These are phyloP conservation scores for Dendrophyllia cribrosa DNA, from an alignment of 64 coral and sea anemone genomes.

Conservation along the genomic window DNA sequence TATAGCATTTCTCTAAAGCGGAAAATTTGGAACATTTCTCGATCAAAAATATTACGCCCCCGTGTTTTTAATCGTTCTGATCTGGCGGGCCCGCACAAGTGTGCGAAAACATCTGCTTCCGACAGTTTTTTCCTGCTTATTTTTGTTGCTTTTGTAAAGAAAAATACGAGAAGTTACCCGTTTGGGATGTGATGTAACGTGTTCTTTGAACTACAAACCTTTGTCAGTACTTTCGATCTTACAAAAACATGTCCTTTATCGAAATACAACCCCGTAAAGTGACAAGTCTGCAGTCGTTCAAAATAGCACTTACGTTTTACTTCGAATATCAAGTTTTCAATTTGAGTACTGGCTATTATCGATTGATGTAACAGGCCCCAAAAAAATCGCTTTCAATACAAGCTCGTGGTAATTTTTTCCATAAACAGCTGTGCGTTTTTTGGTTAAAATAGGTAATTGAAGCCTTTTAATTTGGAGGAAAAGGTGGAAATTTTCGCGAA, in stretches of 20 bases:
- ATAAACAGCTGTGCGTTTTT: background rate
- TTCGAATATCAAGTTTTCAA: conserved; percentile 44
- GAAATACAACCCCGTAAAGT: conserved; percentile 29
- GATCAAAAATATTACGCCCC: background rate
- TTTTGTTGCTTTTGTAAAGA: background rate
- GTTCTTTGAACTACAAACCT: background rate
- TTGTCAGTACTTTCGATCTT: conserved; percentile 1
- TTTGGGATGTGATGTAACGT: conserved; percentile 1
- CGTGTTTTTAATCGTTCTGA: background rate
- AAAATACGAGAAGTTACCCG: background rate
- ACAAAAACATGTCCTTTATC: conserved; percentile 23
- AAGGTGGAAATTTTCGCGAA: background rate
- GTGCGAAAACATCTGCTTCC: background rate
- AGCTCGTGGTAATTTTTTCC: background rate
- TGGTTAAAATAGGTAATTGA: background rate
- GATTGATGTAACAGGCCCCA: conserved; percentile 36
- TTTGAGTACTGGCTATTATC: background rate
- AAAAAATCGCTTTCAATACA: background rate
- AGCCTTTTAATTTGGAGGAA: background rate
- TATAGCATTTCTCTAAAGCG: too few relatives aligned
- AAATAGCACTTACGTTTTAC: conserved; percentile 13
- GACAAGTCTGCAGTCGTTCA: conserved; percentile 21
- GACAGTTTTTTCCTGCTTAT: conserved; percentile 3
- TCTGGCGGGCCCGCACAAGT: background rate
- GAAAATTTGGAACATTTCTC: too few relatives aligned